A percentile compares a stretch with the other conserved stretches of the same genome.
phyloP scores from a whole-genome alignment of 2,113 vertebrate genomes.

The Laticauda laticaudata region DNA sequence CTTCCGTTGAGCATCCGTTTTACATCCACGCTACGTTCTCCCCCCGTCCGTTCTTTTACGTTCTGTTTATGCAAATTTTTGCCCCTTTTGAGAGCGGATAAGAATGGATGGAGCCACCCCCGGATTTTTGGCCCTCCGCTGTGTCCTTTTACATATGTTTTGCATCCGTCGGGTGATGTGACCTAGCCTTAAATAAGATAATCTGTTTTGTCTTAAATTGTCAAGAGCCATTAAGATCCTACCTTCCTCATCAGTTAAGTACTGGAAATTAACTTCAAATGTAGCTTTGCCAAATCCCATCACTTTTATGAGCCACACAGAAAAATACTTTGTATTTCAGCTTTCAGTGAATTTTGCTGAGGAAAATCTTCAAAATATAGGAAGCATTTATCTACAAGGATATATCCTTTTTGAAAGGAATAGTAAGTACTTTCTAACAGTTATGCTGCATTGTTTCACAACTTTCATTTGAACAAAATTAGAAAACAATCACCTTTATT shows the following conservation, averaged over 20 bases:
- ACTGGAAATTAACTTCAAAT: background rate
- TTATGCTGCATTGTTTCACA: background rate
- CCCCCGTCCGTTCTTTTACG: no score
- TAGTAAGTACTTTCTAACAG: background rate
- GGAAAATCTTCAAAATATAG: background rate
- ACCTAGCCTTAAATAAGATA: background rate
- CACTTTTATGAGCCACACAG: background rate
- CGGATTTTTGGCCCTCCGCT: no score
- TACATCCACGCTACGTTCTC: no score
- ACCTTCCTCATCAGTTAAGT: background rate
- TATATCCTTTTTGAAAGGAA: background rate
- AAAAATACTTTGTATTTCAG: background rate
- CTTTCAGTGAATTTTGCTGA: background rate
- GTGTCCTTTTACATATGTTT: no score
- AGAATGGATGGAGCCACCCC: no score
- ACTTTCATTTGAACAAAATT: background rate
- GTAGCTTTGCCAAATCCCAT: background rate
- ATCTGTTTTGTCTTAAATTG: accelerated
- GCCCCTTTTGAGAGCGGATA: no score
- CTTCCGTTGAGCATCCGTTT: no score
- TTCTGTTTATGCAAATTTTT: no score
- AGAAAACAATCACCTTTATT: background rate
- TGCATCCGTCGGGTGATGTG: no score
- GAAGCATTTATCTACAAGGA: background rate
- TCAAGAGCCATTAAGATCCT: accelerated